Base-by-base conservation (phyloP, 1,140 invertebrate genomes). In the Linepithema humile region DNA sequence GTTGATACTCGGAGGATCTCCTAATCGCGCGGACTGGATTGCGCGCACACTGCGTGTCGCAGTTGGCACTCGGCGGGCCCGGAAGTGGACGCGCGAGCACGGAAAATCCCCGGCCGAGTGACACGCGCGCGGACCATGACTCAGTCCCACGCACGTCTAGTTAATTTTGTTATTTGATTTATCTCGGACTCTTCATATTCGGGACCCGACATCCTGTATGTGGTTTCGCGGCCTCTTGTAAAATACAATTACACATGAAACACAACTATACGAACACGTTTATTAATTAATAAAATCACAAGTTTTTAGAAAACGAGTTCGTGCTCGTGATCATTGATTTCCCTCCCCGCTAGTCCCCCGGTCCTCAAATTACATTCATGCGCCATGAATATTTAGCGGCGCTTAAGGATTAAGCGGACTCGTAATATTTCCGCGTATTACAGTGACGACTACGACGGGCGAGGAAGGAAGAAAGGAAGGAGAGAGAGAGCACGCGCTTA, bases 151-250 rank as follows among this genome's bases (percentile, higher is more conserved):
- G 88, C 90, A 91, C 92, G 92, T 93, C 93, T 94, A 94, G 93
- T 94, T 94, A 94, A 94, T 94, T 94, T 94, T 94, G 94, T 94
- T 94, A 94, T 94, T 93, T 94, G 89, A 93, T 94, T 94, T 93
- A 93, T 92, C 89, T 93, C 91, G 90, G 92, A 86, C 62, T 86
- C 89, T 93, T 92, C 88, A 91, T 91, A 88, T 85, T 88, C 91
- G 91, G 88, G 85, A 85, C 82, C 87, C 83, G 82, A 87, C 82
- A 87, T 89, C 90, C 91, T 45, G 82, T 88, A 87, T 85, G 88
- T 88, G 89, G 85, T 89, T 87, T 83, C 88, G 85, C 83, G 86
- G 90, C 88, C 92, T 93, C 93, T 93, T 94, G 94, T 94, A 94
- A 94, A 91, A 94, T 94, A 94, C 90, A 91, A 91, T 88, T 90